Conservation (phyloP, 2,888 invertebrate genomes). For the Acleris holmiana region DNA sequence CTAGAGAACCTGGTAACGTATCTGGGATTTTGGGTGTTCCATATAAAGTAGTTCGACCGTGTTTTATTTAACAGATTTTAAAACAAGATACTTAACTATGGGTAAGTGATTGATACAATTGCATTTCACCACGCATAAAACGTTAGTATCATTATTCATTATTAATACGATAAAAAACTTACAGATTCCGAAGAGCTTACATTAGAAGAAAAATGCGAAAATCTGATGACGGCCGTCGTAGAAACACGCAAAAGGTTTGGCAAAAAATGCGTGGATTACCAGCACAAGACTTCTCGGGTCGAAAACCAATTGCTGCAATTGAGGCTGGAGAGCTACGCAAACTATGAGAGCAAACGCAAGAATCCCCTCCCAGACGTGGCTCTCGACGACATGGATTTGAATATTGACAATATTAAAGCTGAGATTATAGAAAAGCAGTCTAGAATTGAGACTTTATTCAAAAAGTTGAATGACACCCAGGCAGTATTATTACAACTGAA, state of each 20-base stretch:
- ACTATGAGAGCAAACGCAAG: conserved; percentile 62
- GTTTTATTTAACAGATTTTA: background rate
- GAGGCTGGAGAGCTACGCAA: conserved; percentile 61
- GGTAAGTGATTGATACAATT: conserved; percentile 31
- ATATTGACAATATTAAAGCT: conserved; percentile 56
- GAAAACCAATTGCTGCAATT: conserved; percentile 69
- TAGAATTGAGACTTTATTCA: conserved; percentile 51
- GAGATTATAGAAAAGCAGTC: conserved; percentile 55
- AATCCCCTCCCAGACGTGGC: conserved; percentile 48
- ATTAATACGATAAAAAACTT: conserved; percentile 26
- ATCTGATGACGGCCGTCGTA: conserved; percentile 73
- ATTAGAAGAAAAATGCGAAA: conserved; percentile 67
- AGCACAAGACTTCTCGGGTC: conserved; percentile 60
- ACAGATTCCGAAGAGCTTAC: conserved; percentile 56
- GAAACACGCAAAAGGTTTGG: conserved; percentile 75
- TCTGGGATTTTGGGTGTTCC: no score
- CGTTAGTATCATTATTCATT: background rate
- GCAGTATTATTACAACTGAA: conserved; percentile 62
- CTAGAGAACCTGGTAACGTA: background rate
- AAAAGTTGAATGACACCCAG: conserved; percentile 57
- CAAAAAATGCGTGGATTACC: conserved; percentile 67
- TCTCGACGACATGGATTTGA: conserved; percentile 51
- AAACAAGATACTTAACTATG: conserved; percentile 17
- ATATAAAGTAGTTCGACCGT: no score
- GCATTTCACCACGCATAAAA: background rate